phyloP scores from a whole-genome alignment of 1,140 invertebrate genomes.

The Lepidurus apus region DNA sequence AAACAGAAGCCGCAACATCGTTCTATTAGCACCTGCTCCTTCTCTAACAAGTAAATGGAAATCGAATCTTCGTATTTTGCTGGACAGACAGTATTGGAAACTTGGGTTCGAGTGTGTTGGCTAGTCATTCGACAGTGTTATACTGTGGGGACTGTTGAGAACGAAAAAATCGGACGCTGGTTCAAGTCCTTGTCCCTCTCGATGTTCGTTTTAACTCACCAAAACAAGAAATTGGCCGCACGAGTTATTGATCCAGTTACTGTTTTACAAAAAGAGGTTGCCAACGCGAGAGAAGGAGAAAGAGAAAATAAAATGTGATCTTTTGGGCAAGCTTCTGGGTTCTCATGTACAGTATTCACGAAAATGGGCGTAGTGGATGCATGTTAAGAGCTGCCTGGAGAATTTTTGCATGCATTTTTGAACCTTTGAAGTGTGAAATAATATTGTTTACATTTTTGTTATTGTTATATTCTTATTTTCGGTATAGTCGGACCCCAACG shows the following conservation, averaged over 20 bases:
- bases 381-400: not conserved
- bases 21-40: not conserved
- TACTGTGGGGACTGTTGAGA: conserved; percentile 28
- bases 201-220: conserved; percentile 30
- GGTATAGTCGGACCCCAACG: conserved; percentile 55
- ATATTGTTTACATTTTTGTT: conserved; percentile 28
- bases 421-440: not conserved
- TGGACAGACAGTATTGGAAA: not conserved
- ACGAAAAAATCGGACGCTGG: conserved; percentile 33
- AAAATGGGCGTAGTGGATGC: no score
- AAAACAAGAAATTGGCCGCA: conserved; percentile 27
- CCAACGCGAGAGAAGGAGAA: not conserved
- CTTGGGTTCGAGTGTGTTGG: conserved; percentile 1
- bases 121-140: not conserved
- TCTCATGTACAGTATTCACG: no score
- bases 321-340: no score
- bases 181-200: not conserved
- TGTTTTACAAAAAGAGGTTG: not conserved
- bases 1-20: not conserved
- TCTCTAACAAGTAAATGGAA: not conserved
- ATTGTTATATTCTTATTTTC: conserved; percentile 39
- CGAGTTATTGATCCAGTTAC: not conserved
- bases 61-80: not conserved
- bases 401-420: not conserved
- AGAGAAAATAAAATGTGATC: not conserved